A percentile compares a stretch with the other conserved stretches of the same genome.
Conservation (phyloP, 2,888 invertebrate species). For the Clunio marinus region DNA sequence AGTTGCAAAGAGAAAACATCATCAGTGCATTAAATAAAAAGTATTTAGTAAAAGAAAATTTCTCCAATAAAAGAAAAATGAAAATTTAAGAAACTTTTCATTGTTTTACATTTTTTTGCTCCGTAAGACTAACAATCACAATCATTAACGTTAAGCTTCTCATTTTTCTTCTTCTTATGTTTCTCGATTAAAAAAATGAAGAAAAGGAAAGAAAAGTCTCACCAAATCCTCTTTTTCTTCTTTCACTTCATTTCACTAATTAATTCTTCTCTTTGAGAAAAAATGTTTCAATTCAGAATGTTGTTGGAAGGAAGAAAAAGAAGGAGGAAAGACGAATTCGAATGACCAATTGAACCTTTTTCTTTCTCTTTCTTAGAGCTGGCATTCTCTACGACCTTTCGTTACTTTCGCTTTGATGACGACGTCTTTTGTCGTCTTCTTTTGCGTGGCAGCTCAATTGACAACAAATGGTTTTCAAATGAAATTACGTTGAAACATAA, state of each 20-base stretch:
- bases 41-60: background rate
- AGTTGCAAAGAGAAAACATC: too few species aligned
- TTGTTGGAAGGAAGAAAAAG: background rate
- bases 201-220: background rate
- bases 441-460: background rate
- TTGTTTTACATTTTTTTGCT: constrained; percentile 1
- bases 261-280: constrained; percentile 20
- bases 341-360: background rate
- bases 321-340: background rate
- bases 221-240: constrained; percentile 2
- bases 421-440: background rate
- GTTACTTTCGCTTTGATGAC: background rate
- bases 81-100: background rate
- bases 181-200: too few species aligned
- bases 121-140: constrained; percentile 35
- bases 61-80: background rate
- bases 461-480: too few species aligned
- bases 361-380: too few species aligned
- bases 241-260: constrained; percentile 33
- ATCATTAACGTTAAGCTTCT: constrained; percentile 37
- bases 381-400: too few species aligned
- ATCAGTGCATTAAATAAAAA: too few species aligned
- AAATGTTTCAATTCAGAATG: background rate
- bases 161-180: constrained; percentile 13
- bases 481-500: too few species aligned